Base-by-base conservation (phyloP, 2,113 vertebrate genomes). In the Chaetodon trifascialis region DNA sequence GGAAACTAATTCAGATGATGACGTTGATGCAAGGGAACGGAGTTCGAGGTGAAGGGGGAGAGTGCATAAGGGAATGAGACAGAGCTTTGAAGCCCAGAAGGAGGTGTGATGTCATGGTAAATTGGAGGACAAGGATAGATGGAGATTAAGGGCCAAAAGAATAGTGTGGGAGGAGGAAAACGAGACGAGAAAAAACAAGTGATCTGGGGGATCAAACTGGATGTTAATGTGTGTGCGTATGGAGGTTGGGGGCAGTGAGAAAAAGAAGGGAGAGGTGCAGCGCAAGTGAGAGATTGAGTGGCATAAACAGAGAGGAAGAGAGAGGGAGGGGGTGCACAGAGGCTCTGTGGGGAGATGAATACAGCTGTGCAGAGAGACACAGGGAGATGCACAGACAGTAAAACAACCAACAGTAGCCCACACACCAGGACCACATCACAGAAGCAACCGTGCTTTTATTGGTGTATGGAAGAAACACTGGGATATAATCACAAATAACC, bases 351-450 rank as follows among this genome's bases (percentile, higher is more conserved):
- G 83, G 88, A 90, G 90, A 89, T 85, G 82, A 82, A 74, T 82
- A 86, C 70, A 87, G 76, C 80, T 90, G 91, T 88, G 85, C 72
- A 80, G 79, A 81, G 91, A 90, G 82, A 63, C 23, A 17, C 58
- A 75, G 77, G 73, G 74, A 90, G 78, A 83, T 38, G 64, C 71
- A 89, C 82, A 85, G 62, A 86, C 84, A 85, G 76, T 64, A 36
- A 71, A 89, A 83, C 86, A 79, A 78, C 40, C 90, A 90, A 81
- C 83, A 73, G 74, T 12, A 79, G 74, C 51, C 65, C 71, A 54
- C 79, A 60, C 74, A 71, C 44, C 80, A 58, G 75, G 74, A 80
- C n/a, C 64, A 64, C 19, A 82, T 65, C 60, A 56, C 6, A 54
- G 40, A 46, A 46, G 63, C 47, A 40, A 34, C 81, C 72, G 64